Base-by-base conservation (phyloP, 2,888 invertebrate species). In the Saturnia pavonia region DNA sequence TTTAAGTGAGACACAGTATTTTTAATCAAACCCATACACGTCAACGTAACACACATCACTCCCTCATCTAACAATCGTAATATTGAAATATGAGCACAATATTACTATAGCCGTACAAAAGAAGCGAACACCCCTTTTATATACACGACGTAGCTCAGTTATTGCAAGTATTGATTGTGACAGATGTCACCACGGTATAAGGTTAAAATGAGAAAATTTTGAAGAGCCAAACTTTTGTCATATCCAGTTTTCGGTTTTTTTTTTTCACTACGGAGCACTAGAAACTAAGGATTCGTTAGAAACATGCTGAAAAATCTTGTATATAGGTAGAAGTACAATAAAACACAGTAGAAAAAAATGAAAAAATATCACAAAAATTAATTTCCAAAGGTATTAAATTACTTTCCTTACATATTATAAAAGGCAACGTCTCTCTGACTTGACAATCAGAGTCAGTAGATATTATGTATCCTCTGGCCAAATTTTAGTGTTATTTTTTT, bases 131-230 rank as follows among this genome's bases (percentile, higher is more conserved):
- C 65, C 69, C n/a, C 40, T 69, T 76, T 75, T 74, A 80, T 80
- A 82, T 79, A 79, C 80, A 77, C 82, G 77, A 8, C 80, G 77
- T 77, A 75, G 57, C 74, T 71, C 74, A 72, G 79, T 77, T 80
- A 79, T 80, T 79, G 77, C 77, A 75, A 73, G 70, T 71, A 84
- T 84, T 86, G 85, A 84, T 83, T 82, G 80, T 79, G 71, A 75
- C 78, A 82, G 76, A 80, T 80, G 83, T 80, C 84, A 77, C 19
- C 19, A 16, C 48, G 7, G 16, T 48, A 48, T 0, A 7, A 16
- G 16, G 16, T 19, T 48, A 19, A 19, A 43, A 48, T 7, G 48
- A 8, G 48, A 48, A 48, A 48, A 19, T 48, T 19, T 48, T 48
- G 19, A 7, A 16, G 19, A 19, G 19, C 16, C 19, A 7, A 48